phyloP scores from a whole-genome alignment of 2,888 invertebrate genomes.

The Drosophila tripunctata region DNA sequence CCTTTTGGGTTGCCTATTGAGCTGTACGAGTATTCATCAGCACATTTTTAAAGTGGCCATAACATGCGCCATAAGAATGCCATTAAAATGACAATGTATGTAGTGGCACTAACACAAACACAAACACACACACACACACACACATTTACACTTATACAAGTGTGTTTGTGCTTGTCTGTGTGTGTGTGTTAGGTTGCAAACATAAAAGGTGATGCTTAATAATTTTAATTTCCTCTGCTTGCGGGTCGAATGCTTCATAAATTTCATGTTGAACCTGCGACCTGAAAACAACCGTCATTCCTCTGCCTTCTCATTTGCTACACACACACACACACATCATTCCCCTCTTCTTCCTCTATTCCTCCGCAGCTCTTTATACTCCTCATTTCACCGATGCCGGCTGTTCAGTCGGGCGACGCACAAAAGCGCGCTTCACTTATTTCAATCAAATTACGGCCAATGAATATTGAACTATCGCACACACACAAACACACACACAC shows the following conservation, averaged over 20 bases:
- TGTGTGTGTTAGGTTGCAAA: conserved; percentile 5
- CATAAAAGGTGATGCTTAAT: conserved; percentile 53
- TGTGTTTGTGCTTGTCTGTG: not conserved
- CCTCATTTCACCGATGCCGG: conserved; percentile 21
- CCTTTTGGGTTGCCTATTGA: conserved; percentile 10
- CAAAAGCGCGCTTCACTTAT: conserved; percentile 71
- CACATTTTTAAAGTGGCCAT: conserved; percentile 31
- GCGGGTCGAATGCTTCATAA: conserved; percentile 64
- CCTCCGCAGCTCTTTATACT: not conserved
- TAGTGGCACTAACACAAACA: conserved; percentile 14
- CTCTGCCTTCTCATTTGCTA: too few relatives aligned
- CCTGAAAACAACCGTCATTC: conserved; percentile 16
- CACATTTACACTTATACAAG: not conserved
- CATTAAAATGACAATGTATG: conserved; percentile 47
- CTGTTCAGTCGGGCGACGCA: conserved; percentile 75
- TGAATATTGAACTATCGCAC: conserved; percentile 75
- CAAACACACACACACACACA: not conserved
- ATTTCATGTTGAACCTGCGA: conserved; percentile 55
- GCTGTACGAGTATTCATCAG: conserved; percentile 31
- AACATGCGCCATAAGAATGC: conserved; percentile 29
- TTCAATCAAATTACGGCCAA: conserved; percentile 80
- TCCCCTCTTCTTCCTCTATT: not conserved
- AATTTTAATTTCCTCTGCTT: conserved; percentile 64
- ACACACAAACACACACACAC: conserved; percentile 16
- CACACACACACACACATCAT: too few relatives aligned